phyloP scores from a whole-genome alignment of 2,113 vertebrate species.

The Carassius auratus region DNA sequence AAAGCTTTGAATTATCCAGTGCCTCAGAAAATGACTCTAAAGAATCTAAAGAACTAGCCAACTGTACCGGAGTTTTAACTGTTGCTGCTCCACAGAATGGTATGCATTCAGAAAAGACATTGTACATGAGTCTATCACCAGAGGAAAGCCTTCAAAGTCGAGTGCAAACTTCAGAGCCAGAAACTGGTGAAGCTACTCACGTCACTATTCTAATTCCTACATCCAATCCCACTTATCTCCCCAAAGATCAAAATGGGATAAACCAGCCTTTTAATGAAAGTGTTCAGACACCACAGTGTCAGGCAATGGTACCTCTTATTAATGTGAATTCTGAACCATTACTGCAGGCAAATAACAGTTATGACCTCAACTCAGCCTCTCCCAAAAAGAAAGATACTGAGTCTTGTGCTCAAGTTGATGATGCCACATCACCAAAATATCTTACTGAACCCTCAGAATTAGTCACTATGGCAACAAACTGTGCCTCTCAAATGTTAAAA shows the following conservation, averaged over 20 bases:
- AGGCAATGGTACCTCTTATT: slow-evolving; percentile 41
- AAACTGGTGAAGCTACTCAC: slow-evolving; percentile 48
- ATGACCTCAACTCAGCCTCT: slow-evolving; percentile 42
- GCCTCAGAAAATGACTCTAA: slow-evolving; percentile 49
- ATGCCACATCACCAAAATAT: slow-evolving; percentile 53
- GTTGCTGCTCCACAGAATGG: slow-evolving; percentile 32
- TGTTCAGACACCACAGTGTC: slow-evolving; percentile 7
- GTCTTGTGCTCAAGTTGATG: slow-evolving; percentile 19
- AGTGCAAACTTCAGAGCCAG: slow-evolving; percentile 27
- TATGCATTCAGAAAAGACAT: slow-evolving; percentile 36
- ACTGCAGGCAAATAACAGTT: slow-evolving; percentile 43
- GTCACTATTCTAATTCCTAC: slow-evolving; percentile 4
- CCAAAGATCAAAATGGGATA: slow-evolving; percentile 40
- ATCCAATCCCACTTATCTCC: neutral
- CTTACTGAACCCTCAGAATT: slow-evolving; percentile 61
- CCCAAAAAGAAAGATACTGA: slow-evolving; percentile 35
- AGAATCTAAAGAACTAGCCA: slow-evolving; percentile 21
- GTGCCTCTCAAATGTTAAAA: slow-evolving; percentile 54
- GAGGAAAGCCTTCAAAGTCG: slow-evolving; percentile 33
- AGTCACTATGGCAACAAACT: slow-evolving; percentile 55
- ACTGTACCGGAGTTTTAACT: slow-evolving; percentile 28
- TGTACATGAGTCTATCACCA: slow-evolving; percentile 24
- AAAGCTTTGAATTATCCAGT: slow-evolving; percentile 49
- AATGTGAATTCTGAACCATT: slow-evolving; percentile 54
- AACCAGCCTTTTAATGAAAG: slow-evolving; percentile 35